Evolutionary conservation across 2,113 vertebrate genomes (phyloP), one percentile per base, ranked within the genome.

Genomic region (Spheniscus mendiculus): DNA sequence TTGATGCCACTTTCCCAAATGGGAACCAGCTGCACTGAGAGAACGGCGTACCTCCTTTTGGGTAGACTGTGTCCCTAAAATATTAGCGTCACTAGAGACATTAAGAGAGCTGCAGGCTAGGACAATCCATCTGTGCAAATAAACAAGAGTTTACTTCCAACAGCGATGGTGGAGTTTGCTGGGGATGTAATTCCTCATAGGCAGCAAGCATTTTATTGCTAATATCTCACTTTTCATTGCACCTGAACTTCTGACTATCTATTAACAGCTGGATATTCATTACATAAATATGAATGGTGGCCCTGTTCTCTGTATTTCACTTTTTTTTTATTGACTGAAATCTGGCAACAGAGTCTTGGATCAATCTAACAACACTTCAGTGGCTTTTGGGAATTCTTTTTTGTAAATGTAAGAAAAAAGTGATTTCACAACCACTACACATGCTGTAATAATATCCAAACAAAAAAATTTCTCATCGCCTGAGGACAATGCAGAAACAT

Each of bases 291-390:
- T 71, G 77, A 94, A 91, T 76, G 66, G 56, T 93, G 56, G 47
- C 55, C 83, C 81, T 93, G 83, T 96, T 67, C 67, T 65, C 56
- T 63, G 38, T 65, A 62, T 96, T 94, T 94, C 56, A 73, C 61
- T 45, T 93, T 96, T 76, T 90, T 74, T 47, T 26, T 13, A 14
- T 72, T 74, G 73, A 53, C 30, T 77, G 49, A 42, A 84, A 56
- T 44, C 32, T 83, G 34, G 17, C 50, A 82, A 17, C 29, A 71
- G 3, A 50, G 19, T 42, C 58, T 56, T 69, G 63, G 30, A 69
- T 70, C 25, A 42, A 42, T 63, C 38, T 77, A 81, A 89, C 4
- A 71, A 67, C 19, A 59, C 21, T 74, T 42, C 13, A 52, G 5
- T n/a, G 15, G 40, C 10, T 86, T 72, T 61, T 15, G 20, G 12